These are phyloP conservation scores for Aethes cnicana DNA, from an alignment of 2,888 invertebrate genomes.

Conservation along the genomic window DNA sequence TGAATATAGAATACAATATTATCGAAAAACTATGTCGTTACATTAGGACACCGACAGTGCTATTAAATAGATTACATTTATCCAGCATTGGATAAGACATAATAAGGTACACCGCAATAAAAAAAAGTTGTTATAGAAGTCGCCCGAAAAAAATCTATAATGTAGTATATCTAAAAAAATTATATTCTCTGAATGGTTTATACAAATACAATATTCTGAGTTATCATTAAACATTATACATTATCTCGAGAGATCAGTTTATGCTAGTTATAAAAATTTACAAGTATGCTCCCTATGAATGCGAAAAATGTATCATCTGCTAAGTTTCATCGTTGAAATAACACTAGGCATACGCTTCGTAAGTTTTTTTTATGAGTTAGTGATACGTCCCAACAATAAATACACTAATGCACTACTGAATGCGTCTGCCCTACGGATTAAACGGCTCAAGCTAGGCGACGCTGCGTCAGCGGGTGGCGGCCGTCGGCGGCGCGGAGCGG, in stretches of 20 bases:
- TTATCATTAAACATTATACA: slow-evolving; percentile 76
- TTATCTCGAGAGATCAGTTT: slow-evolving; percentile 81
- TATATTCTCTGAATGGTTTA: slow-evolving; percentile 75
- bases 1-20: slow-evolving; percentile 81
- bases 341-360: slow-evolving; percentile 68
- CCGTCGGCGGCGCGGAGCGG: slow-evolving; percentile 13
- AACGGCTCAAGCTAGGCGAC: slow-evolving; percentile 68
- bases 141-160: slow-evolving; percentile 66
- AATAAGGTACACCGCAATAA: slow-evolving; percentile 61
- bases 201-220: slow-evolving; percentile 77
- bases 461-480: slow-evolving; percentile 36
- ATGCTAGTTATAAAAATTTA: slow-evolving; percentile 80
- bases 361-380: slow-evolving; percentile 59
- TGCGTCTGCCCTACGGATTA: slow-evolving; percentile 68
- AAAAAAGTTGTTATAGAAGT: slow-evolving; percentile 60
- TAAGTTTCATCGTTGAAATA: slow-evolving; percentile 67
- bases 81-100: slow-evolving; percentile 68
- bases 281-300: slow-evolving; percentile 72
- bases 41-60: slow-evolving; percentile 77
- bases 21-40: slow-evolving; percentile 79
- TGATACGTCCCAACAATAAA: slow-evolving; percentile 69
- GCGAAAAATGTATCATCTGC: slow-evolving; percentile 66
- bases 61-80: slow-evolving; percentile 67
- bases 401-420: slow-evolving; percentile 74
- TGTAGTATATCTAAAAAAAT: slow-evolving; percentile 71